Conservation (phyloP, 1,140 invertebrate genomes). For the Nylanderia fulva region DNA sequence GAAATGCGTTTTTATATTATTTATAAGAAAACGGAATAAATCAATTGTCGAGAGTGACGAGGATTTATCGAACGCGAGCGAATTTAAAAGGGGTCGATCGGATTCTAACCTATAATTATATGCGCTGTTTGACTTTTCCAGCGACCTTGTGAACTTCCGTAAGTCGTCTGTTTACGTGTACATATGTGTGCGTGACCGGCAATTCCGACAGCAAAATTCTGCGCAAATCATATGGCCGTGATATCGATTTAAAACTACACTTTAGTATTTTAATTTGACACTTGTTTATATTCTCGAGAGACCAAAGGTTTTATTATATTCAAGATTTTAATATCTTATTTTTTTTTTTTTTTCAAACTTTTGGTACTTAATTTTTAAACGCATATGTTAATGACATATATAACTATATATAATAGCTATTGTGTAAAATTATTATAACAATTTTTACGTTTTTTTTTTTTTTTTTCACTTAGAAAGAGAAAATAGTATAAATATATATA, state of each 20-base stretch:
- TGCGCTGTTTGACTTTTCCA: constrained; percentile 39
- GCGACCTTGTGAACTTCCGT: constrained; percentile 47
- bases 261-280: not conserved
- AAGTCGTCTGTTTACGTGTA: too few species aligned
- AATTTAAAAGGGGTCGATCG: not conserved
- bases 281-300: not conserved
- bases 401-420: too few species aligned
- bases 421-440: too few species aligned
- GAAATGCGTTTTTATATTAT: not conserved
- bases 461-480: too few species aligned
- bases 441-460: too few species aligned
- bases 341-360: too few species aligned
- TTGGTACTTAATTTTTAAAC: too few species aligned
- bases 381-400: too few species aligned
- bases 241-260: not conserved
- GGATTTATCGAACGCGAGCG: too few species aligned
- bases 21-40: not conserved
- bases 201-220: not conserved
- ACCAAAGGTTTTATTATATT: not conserved
- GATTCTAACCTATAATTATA: constrained; percentile 49
- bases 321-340: too few species aligned
- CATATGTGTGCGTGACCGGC: not conserved
- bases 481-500: too few species aligned
- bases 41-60: not conserved
- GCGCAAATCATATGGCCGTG: not conserved